A percentile compares a stretch with the other conserved stretches of the same genome.
Conservation (phyloP, 1,140 invertebrate species). For the Drosophila ambigua region DNA sequence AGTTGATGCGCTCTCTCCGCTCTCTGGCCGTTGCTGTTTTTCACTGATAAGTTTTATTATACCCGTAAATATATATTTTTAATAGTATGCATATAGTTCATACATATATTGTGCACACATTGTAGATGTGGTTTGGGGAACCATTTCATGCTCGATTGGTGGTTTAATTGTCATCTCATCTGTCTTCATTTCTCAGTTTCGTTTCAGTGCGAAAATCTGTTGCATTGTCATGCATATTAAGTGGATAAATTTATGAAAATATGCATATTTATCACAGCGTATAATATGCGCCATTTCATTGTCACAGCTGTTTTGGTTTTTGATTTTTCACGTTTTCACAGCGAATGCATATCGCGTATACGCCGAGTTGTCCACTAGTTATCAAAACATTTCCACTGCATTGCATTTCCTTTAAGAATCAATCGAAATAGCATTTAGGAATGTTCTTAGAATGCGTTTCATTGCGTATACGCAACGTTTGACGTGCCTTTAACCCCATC, state of each 20-base stretch:
- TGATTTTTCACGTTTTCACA: slow-evolving; percentile 8
- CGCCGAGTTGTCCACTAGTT: not conserved
- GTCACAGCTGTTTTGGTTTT: slow-evolving; percentile 30
- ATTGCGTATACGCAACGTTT: not conserved
- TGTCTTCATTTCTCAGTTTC: slow-evolving; percentile 43
- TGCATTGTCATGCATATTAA: slow-evolving; percentile 44
- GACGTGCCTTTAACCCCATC: not conserved
- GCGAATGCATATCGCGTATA: slow-evolving; percentile 11
- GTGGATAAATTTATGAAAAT: slow-evolving; percentile 32
- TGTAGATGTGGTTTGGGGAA: slow-evolving; percentile 4
- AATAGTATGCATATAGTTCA: not conserved
- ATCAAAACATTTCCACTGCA: too few relatives aligned
- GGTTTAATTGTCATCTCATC: slow-evolving; percentile 66
- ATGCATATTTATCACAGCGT: slow-evolving; percentile 5
- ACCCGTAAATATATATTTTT: too few relatives aligned
- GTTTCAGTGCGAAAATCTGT: slow-evolving; percentile 30
- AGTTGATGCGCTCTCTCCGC: slow-evolving; percentile 27
- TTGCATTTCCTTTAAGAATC: not conserved
- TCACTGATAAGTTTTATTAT: slow-evolving; percentile 39
- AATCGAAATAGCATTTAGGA: not conserved
- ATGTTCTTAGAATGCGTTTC: not conserved
- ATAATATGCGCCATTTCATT: slow-evolving; percentile 49
- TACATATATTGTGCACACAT: slow-evolving; percentile 4
- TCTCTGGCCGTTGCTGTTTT: slow-evolving; percentile 11
- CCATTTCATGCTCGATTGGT: slow-evolving; percentile 39